Conservation (phyloP, 2,797 vertebrate genomes). For the Chanos chanos region DNA sequence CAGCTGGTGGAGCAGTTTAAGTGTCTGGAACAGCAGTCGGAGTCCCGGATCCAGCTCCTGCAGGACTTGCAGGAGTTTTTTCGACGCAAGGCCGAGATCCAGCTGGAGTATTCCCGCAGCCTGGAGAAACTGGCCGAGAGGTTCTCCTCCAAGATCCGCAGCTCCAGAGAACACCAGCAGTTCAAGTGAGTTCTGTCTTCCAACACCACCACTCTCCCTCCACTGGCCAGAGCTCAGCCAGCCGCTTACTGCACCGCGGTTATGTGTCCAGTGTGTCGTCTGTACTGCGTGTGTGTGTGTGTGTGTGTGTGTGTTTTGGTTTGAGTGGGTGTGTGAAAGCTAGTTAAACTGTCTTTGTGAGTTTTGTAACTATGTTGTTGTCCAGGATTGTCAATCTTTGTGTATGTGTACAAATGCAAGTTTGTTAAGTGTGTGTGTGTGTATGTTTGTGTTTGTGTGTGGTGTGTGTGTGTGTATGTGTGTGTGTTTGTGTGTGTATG, state of each 20-base stretch:
- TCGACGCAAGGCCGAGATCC: conserved; percentile 94
- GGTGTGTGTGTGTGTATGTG: too few species aligned
- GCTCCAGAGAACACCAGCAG: conserved; percentile 90
- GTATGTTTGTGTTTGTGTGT: too few species aligned
- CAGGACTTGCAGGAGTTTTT: conserved; percentile 99
- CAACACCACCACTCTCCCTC: not conserved
- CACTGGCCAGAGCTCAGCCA: not conserved
- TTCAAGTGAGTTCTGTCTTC: conserved; percentile 84
- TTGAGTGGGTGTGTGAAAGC: too few species aligned
- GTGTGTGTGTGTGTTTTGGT: conserved; percentile 8
- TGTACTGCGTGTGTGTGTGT: not conserved
- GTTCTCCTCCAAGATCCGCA: conserved; percentile 94
- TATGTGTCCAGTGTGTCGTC: too few species aligned
- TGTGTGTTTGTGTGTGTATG: too few species aligned
- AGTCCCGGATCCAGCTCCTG: conserved; percentile 91
- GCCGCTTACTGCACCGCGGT: too few species aligned
- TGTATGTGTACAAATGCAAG: not conserved
- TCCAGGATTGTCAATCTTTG: too few species aligned
- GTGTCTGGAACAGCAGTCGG: conserved; percentile 96
- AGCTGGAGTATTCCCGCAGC: conserved; percentile 93
- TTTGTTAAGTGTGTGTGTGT: conserved; percentile 1
- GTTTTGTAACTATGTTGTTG: too few species aligned
- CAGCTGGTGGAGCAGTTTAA: conserved; percentile 98
- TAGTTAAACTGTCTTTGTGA: too few species aligned
- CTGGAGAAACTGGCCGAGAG: conserved; percentile 95